Evolutionary conservation across 2,113 vertebrate species (phyloP).

Genomic region (Hassar affinis): DNA sequence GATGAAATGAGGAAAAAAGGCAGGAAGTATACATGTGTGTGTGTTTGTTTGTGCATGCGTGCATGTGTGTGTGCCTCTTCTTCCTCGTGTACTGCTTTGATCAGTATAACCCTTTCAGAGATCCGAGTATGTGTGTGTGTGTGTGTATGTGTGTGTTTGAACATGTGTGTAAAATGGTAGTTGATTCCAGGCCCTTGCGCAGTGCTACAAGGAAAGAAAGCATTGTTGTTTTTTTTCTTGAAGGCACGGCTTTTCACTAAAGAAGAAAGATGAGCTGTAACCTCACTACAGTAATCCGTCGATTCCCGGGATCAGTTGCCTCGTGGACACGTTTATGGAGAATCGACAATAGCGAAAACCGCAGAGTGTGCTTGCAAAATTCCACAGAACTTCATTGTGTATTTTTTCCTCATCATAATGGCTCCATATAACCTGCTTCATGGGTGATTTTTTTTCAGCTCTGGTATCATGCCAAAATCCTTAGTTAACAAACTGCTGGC

Average conservation of each 20-base stretch:
- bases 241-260: conserved; percentile 47
- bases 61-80: conserved; percentile 52
- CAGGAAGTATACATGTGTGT: conserved; percentile 16
- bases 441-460: conserved; percentile 69
- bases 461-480: conserved; percentile 67
- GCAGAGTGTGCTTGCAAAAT: conserved; percentile 11
- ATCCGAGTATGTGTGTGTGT: conserved; percentile 10
- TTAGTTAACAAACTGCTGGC: conserved; percentile 66
- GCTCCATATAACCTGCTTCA: conserved; percentile 63
- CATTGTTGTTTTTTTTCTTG: conserved; percentile 52
- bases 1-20: conserved; percentile 62
- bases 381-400: conserved; percentile 61
- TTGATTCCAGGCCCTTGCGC: conserved; percentile 63
- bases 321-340: conserved; percentile 41
- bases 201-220: conserved; percentile 3
- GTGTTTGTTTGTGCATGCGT: conserved; percentile 35
- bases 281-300: conserved; percentile 53
- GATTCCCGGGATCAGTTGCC: conserved; percentile 35
- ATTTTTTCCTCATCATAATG: conserved; percentile 56
- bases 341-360: conserved; percentile 41
- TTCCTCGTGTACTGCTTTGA: conserved; percentile 67
- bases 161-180: conserved; percentile 60
- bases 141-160: conserved; percentile 24
- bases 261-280: conserved; percentile 67
- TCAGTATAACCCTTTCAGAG: conserved; percentile 55